phyloP scores from a whole-genome alignment of 2,888 invertebrate genomes.

The Drosophila barbarae region DNA sequence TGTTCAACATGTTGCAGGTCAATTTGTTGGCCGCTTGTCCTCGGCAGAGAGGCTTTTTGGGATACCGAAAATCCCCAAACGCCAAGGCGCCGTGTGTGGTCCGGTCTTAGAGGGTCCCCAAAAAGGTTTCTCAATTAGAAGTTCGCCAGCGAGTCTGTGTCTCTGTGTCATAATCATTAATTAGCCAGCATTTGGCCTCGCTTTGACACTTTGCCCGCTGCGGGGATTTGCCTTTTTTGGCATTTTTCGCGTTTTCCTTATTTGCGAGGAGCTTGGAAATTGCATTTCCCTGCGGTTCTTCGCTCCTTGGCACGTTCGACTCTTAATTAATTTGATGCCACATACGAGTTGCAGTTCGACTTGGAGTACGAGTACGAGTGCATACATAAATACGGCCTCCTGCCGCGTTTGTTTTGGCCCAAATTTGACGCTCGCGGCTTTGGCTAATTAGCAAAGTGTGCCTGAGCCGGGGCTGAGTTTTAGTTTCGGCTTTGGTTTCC shows the following conservation, averaged over 20 bases:
- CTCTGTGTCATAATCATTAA: slow-evolving; percentile 62
- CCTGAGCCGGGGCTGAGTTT: slow-evolving; percentile 23
- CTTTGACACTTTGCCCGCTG: slow-evolving; percentile 23
- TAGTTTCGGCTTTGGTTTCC: slow-evolving; percentile 3
- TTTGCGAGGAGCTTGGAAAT: slow-evolving; percentile 25
- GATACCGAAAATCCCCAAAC: slow-evolving; percentile 9
- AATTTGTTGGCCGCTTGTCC: slow-evolving; percentile 60
- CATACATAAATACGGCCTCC: slow-evolving; percentile 23
- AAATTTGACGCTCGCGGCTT: slow-evolving; percentile 56
- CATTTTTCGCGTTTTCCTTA: slow-evolving; percentile 20
- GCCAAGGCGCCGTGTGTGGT: slow-evolving; percentile 29
- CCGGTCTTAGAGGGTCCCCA: slow-evolving; percentile 21
- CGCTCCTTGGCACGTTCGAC: slow-evolving; percentile 46
- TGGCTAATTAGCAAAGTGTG: slow-evolving; percentile 69
- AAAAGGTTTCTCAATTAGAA: slow-evolving; percentile 27
- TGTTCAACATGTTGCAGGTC: slow-evolving; percentile 71
- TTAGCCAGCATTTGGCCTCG: slow-evolving; percentile 46
- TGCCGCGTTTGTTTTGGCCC: slow-evolving; percentile 43
- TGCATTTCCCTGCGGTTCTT: slow-evolving; percentile 27
- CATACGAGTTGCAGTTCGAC: slow-evolving; percentile 31
- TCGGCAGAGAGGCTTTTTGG: slow-evolving; percentile 27
- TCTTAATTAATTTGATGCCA: slow-evolving; percentile 72
- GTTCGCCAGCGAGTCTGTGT: slow-evolving; percentile 13
- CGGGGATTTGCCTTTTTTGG: slow-evolving; percentile 30
- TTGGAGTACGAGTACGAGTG: slow-evolving; percentile 7